These are phyloP conservation scores for Eulemur coronatus DNA, from an alignment of 2,797 vertebrate species.

Conservation along the genomic window DNA sequence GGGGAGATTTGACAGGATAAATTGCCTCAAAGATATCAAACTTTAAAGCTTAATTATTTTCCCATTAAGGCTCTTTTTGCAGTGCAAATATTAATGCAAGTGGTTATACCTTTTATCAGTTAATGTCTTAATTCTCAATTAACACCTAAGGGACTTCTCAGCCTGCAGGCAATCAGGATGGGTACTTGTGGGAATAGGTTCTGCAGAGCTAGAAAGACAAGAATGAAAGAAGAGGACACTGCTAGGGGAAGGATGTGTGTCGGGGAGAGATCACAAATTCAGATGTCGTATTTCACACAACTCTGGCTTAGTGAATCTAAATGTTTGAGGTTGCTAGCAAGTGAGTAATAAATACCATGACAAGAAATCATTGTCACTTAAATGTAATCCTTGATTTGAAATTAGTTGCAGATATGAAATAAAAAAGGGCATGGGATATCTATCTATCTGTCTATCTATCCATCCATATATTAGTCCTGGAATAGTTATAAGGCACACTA, in stretches of 20 bases:
- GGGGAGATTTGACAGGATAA: constrained; percentile 58
- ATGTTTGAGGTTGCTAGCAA: background rate
- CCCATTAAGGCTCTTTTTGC: constrained; percentile 68
- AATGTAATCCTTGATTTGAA: background rate
- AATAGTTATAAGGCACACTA: background rate
- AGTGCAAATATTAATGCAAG: constrained; percentile 73
- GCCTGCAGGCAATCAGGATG: constrained; percentile 31
- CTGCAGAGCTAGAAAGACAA: background rate
- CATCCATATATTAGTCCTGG: background rate
- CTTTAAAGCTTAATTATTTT: constrained; percentile 74
- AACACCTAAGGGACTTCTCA: constrained; percentile 61
- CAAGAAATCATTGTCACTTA: background rate
- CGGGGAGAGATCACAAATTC: background rate
- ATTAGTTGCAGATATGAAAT: background rate
- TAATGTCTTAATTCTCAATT: constrained; percentile 69
- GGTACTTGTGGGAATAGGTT: constrained; percentile 8
- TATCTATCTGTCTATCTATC: background rate
- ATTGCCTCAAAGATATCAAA: constrained; percentile 62
- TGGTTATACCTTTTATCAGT: constrained; percentile 65
- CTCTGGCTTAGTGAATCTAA: background rate
- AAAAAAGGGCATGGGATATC: background rate
- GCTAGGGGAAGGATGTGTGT: background rate
- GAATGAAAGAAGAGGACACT: background rate
- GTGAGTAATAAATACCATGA: background rate
- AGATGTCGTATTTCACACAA: background rate